phyloP scores from a whole-genome alignment of 2,888 invertebrate genomes.

The Anagyrus pseudococci region DNA sequence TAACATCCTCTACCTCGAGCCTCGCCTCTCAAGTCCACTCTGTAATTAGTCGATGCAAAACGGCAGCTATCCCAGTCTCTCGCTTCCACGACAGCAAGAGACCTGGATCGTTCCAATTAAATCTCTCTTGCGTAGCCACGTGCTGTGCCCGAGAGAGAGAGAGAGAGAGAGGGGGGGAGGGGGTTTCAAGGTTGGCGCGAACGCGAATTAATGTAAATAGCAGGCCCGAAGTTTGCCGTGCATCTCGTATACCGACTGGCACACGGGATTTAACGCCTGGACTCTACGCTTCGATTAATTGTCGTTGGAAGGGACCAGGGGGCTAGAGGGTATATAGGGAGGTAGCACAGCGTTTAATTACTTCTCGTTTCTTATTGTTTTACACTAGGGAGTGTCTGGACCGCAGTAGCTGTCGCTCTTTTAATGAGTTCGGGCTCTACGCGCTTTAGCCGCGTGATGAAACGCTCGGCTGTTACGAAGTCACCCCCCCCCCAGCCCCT shows the following conservation, averaged over 20 bases:
- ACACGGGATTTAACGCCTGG: too few species aligned
- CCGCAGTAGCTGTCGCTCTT: not conserved
- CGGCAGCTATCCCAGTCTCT: not conserved
- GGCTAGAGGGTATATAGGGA: too few species aligned
- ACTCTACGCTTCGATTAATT: constrained; percentile 17
- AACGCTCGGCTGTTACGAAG: too few species aligned
- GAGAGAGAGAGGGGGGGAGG: not conserved
- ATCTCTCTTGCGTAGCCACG: not conserved
- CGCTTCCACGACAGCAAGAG: too few species aligned
- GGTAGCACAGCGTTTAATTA: constrained; percentile 5
- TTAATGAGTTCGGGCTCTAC: not conserved
- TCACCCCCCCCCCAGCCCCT: too few species aligned
- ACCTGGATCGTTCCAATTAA: not conserved
- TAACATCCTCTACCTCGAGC: too few species aligned
- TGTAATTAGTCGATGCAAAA: not conserved
- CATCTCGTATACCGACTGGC: not conserved
- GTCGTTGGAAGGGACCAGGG: not conserved
- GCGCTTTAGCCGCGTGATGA: too few species aligned
- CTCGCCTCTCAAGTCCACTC: not conserved
- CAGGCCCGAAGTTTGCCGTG: constrained; percentile 8
- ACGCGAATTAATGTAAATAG: constrained; percentile 22
- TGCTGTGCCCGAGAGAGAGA: too few species aligned
- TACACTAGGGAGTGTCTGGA: too few species aligned
- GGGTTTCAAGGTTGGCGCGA: constrained; percentile 8
- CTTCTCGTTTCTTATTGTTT: constrained; percentile 9